A percentile compares a stretch with the other conserved stretches of the same genome.
These are phyloP conservation scores for Takifugu ocellatus DNA, from an alignment of 2,797 vertebrate species.

Conservation along the genomic window DNA sequence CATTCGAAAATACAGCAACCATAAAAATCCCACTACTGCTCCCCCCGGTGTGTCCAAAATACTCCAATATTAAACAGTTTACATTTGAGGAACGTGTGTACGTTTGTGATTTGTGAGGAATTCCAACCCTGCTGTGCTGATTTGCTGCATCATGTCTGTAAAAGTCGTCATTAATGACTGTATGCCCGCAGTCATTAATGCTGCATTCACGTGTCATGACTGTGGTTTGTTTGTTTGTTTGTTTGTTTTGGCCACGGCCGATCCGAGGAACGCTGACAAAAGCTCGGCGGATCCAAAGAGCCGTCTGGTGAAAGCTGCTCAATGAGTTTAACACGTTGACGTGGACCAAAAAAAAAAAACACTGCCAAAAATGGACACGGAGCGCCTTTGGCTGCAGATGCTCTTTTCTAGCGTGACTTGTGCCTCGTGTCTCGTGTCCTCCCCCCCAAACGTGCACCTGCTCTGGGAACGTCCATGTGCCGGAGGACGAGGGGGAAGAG, in stretches of 20 bases:
- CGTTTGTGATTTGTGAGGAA: no score
- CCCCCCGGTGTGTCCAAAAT: no score
- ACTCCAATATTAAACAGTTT: no score
- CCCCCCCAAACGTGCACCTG: conserved; percentile 9
- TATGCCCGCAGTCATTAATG: conserved; percentile 1
- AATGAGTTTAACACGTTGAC: neutral
- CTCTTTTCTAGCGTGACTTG: conserved; percentile 14
- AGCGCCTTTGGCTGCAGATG: neutral
- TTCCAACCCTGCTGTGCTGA: no score
- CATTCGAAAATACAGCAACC: no score
- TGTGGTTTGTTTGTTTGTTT: conserved; percentile 1
- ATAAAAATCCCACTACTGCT: no score
- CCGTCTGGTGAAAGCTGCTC: conserved; percentile 4
- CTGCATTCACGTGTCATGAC: conserved; percentile 9
- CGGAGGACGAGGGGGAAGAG: no score
- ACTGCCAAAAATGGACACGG: conserved; percentile 5
- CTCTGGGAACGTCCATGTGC: conserved; percentile 3
- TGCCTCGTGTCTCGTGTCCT: conserved; percentile 24
- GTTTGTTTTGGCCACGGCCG: conserved; percentile 7
- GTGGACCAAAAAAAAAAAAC: no score
- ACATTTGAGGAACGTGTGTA: no score
- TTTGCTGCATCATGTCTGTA: conserved; percentile 1
- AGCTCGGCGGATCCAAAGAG: conserved; percentile 10
- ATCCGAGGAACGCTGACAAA: conserved; percentile 26
- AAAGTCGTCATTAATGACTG: neutral